phyloP scores from a whole-genome alignment of 1,140 invertebrate genomes.

The Drosophila kepulauana region DNA sequence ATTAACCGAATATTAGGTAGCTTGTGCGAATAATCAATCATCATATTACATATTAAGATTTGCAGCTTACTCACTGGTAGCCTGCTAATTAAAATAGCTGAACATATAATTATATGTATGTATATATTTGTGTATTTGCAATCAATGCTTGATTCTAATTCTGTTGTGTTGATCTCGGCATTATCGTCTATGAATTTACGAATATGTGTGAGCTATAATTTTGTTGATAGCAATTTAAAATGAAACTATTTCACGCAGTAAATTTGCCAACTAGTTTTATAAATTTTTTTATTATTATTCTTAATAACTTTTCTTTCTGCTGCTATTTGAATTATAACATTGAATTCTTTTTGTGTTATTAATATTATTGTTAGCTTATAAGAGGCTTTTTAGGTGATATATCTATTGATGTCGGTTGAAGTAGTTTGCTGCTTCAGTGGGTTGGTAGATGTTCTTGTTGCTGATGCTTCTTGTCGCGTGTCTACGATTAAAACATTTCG shows the following conservation, averaged over 20 bases:
- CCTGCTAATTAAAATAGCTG: constrained; percentile 32
- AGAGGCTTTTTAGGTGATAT: constrained; percentile 63
- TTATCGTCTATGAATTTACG: constrained; percentile 23
- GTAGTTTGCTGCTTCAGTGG: constrained; percentile 22
- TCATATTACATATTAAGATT: constrained; percentile 45
- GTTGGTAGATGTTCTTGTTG: constrained; percentile 33
- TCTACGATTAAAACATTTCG: constrained; percentile 47
- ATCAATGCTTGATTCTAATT: constrained; percentile 34
- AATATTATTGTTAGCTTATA: constrained; percentile 65
- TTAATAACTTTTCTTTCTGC: constrained; percentile 59
- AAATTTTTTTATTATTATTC: constrained; percentile 51
- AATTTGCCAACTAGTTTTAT: constrained; percentile 20
- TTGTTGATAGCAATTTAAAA: constrained; percentile 23
- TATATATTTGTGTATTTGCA: constrained; percentile 19
- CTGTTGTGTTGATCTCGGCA: constrained; percentile 9
- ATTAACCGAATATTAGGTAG: constrained; percentile 76
- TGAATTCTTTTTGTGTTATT: constrained; percentile 42
- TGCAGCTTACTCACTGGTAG: constrained; percentile 14
- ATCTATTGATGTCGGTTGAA: constrained; percentile 43
- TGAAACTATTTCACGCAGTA: constrained; percentile 45
- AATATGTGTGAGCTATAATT: constrained; percentile 5
- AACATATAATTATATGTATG: constrained; percentile 22
- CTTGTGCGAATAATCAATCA: constrained; percentile 64
- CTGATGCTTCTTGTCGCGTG: constrained; percentile 36
- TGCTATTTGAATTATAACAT: constrained; percentile 75